Evolutionary conservation across 92 coral and sea anemone genomes (phyloP).

Genomic region (Epizoanthus illoricatus): DNA sequence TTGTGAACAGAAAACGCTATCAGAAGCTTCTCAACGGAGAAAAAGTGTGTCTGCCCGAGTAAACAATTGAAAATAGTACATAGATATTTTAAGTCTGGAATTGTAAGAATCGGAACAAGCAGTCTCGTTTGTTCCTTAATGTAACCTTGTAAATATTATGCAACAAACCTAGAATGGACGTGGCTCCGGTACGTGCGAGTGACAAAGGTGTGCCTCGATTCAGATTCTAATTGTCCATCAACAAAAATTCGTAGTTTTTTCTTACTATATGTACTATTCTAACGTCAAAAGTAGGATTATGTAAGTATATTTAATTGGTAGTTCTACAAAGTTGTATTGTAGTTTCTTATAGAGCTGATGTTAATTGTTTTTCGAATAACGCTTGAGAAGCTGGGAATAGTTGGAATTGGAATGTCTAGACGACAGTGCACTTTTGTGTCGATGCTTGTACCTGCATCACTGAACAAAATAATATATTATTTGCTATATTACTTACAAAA

Average conservation of each 20-base stretch:
- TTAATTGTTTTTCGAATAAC: not conserved
- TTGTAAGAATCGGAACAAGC: not conserved
- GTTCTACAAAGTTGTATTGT: constrained; percentile 9
- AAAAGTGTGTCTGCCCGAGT: no score
- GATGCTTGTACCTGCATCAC: not conserved
- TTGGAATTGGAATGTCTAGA: not conserved
- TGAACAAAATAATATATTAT: constrained; percentile 8
- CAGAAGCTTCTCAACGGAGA: not conserved
- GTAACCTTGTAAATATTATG: not conserved
- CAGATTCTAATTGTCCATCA: no score
- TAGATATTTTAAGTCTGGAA: not conserved
- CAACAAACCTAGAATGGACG: not conserved
- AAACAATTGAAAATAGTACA: not conserved
- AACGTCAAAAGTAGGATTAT: not conserved
- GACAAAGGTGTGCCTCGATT: no score
- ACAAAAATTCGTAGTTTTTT: no score
- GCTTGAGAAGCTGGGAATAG: constrained; percentile 11
- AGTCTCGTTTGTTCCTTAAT: not conserved
- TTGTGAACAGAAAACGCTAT: not conserved
- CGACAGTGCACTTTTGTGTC: not conserved
- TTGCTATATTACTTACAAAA: not conserved
- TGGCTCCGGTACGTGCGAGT: not conserved
- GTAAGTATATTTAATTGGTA: constrained; percentile 2
- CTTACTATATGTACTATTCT: not conserved
- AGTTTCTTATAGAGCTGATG: not conserved